These are phyloP conservation scores for Chrysolina oricalcia DNA, from an alignment of 2,888 invertebrate genomes.

Conservation along the genomic window DNA sequence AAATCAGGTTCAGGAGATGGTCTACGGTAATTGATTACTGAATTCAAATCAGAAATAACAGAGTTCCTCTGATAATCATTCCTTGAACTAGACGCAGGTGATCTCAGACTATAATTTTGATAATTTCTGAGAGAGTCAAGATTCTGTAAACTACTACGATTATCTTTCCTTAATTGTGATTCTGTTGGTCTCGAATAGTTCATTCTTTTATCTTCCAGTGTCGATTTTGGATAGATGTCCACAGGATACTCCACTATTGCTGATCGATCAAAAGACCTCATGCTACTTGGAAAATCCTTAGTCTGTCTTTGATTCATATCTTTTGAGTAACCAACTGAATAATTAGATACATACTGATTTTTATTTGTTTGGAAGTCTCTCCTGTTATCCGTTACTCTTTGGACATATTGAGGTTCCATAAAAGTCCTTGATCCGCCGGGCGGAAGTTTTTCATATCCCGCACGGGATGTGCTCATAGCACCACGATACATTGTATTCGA, in stretches of 20 bases:
- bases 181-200: background rate
- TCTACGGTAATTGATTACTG: background rate
- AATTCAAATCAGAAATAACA: background rate
- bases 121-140: background rate
- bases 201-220: background rate
- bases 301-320: background rate
- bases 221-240: slow-evolving; percentile 12
- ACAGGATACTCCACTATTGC: slow-evolving; percentile 13
- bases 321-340: background rate
- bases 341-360: slow-evolving; percentile 2
- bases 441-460: slow-evolving; percentile 21
- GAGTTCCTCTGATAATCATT: slow-evolving; percentile 4
- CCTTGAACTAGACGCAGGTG: slow-evolving; percentile 4
- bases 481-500: slow-evolving; percentile 35
- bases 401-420: background rate
- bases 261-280: background rate
- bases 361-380: background rate
- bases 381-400: background rate
- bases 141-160: background rate
- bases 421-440: background rate
- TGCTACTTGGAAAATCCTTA: background rate
- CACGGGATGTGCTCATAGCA: slow-evolving; percentile 29
- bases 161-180: background rate
- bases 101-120: background rate
- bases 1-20: background rate